Conservation (phyloP, 1,140 invertebrate genomes). For the Elysia chlorotica region DNA sequence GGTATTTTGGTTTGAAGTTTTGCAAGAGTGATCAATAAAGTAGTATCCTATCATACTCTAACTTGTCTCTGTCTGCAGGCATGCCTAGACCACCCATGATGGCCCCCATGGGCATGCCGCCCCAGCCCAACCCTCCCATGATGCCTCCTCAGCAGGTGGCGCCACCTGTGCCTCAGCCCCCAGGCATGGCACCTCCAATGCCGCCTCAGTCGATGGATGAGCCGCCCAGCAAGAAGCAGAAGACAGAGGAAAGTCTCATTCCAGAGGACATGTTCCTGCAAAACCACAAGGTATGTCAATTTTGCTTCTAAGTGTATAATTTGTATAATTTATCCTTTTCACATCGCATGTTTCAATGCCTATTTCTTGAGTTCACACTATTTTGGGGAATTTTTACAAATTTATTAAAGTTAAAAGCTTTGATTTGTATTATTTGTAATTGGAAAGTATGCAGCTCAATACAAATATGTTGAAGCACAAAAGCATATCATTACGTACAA, state of each 20-base stretch:
- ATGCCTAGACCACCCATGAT: slow-evolving; percentile 31
- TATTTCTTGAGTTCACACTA: too few relatives aligned
- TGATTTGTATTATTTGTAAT: not conserved
- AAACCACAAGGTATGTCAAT: slow-evolving; percentile 65
- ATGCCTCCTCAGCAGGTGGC: slow-evolving; percentile 29
- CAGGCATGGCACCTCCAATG: too few relatives aligned
- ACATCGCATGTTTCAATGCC: too few relatives aligned
- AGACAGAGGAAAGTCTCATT: slow-evolving; percentile 90
- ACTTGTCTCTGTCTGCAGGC: slow-evolving; percentile 30
- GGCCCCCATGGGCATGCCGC: slow-evolving; percentile 30
- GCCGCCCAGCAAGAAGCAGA: slow-evolving; percentile 83
- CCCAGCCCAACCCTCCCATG: slow-evolving; percentile 23
- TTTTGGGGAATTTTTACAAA: too few relatives aligned
- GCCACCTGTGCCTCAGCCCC: too few relatives aligned
- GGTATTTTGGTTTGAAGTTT: too few relatives aligned
- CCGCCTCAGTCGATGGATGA: slow-evolving; percentile 72
- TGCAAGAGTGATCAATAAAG: too few relatives aligned
- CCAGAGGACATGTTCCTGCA: slow-evolving; percentile 84
- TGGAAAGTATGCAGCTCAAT: too few relatives aligned
- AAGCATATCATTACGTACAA: too few relatives aligned
- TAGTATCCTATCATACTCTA: too few relatives aligned
- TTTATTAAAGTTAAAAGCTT: slow-evolving; percentile 20
- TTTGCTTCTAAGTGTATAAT: not conserved
- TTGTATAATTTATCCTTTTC: too few relatives aligned
- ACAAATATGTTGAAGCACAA: too few relatives aligned